Evolutionary conservation across 2,797 vertebrate genomes (phyloP), one percentile per base, ranked within the genome.

Genomic region (Oophaga sylvatica): DNA sequence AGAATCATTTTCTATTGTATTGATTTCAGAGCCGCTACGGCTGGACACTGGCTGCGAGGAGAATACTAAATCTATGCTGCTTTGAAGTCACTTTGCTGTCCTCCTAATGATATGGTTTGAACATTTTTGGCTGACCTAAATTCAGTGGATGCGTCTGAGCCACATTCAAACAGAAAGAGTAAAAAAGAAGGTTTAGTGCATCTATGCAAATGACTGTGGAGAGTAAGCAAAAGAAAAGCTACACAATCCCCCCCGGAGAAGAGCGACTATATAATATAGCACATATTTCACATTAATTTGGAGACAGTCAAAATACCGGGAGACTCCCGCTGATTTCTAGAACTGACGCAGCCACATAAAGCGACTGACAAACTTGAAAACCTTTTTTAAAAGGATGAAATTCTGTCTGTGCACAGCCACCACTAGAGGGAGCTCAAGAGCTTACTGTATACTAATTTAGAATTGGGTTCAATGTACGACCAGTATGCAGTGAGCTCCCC

Each of bases 61-160:
- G 86, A 83, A 77, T 87, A 87, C 76, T 87, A 87, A 87, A 87
- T 75, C 68, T 78, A 79, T 57, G 70, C 11, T 2, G 68, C 81
- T 88, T 78, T 83, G 60, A 76, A 87, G 80, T 77, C 67, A 48
- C 80, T 87, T 71, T 16, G 22, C 85, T 60, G 68, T 41, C 59
- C 80, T 45, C 31, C 63, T 84, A 88, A 88, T 84, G 75, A 84
- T 88, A 84, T 29, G 60, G 65, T 65, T 70, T 62, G 48, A 45
- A 84, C 67, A 68, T 63, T 80, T 80, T 80, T 63, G 75, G 10
- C 56, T 88, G 87, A 84, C 87, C 87, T 88, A 80, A 68, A 84
- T 88, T 84, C 76, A 31, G 53, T 8, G 75, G n/a, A 87, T 83
- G 65, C 45, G 78, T 31, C 68, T 48, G 63, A 57, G 57, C 22